Evolutionary conservation across 2,888 invertebrate species (phyloP), one percentile per base, ranked within the genome.

Genomic region (Andrena hattorfiana): DNA sequence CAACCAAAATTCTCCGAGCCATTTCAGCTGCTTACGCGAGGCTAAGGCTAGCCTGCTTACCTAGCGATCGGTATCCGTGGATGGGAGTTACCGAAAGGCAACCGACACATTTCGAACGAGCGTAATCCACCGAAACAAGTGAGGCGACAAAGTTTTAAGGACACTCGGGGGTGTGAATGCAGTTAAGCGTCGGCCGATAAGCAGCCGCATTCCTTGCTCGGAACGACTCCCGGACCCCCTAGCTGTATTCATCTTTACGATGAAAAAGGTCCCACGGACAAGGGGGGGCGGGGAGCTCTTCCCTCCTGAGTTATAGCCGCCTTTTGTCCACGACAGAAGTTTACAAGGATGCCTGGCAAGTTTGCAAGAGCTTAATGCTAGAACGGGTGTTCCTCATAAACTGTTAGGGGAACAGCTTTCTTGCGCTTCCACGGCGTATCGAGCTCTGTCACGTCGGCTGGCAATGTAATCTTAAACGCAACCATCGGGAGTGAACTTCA

Each of bases 241-340:
- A 67, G 60, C 51, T 51, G 56, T 49, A 23, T n/a, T 78, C 70
- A 78, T 70, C 66, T 80, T 62, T 10, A 32, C 32, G 2, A 64
- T 59, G 48, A 54, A 56, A 71, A 79, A 51, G 63, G 32, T 59
- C 54, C 49, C 77, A 63, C 48, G 51, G 32, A 42, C 35, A 26
- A n/a, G n/a, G 10, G 20, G 28, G 48, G 20, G 28, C n/a, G 48
- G 20, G 16, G 62, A 51, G n/a, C 28, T 20, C 8, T 30, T 13
- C 68, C 32, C 28, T 77, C 68, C 28, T 48, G 69, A 79, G 48
- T 70, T 77, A 77, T 26, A 23, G 51, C 51, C 16, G 35, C 20
- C 66, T 73, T 69, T 80, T 80, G 68, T 80, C 54, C 60, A 51
- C 42, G 59, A 70, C 60, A 56, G 28, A 75, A 56, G 54, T 79